Percentiles rank a stretch among this genome's conserved stretches.
phyloP scores from a whole-genome alignment of 2,797 vertebrate species.

The Thaleichthys pacificus region DNA sequence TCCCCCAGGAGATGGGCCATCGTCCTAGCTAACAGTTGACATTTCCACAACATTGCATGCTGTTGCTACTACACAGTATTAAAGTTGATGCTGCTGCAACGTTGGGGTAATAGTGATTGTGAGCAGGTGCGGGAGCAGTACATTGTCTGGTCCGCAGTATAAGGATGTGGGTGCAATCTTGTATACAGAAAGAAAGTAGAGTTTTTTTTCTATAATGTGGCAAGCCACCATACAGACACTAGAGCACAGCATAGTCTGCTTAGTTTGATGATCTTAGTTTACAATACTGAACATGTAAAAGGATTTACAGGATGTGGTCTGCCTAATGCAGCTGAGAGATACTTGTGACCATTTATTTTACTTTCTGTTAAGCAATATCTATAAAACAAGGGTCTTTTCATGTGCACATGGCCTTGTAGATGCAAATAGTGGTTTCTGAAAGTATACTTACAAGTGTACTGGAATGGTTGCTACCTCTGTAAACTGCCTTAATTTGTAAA shows the following conservation, averaged over 20 bases:
- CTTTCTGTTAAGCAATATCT: constrained; percentile 44
- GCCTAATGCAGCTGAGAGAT: constrained; percentile 43
- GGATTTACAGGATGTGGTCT: constrained; percentile 46
- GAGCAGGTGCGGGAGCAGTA: constrained; percentile 28
- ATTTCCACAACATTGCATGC: constrained; percentile 24
- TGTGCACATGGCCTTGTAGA: constrained; percentile 39
- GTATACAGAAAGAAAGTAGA: constrained; percentile 44
- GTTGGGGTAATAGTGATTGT: constrained; percentile 25
- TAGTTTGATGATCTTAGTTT: constrained; percentile 58
- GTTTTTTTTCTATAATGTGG: constrained; percentile 47
- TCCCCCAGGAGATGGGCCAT: constrained; percentile 13
- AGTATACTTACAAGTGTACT: constrained; percentile 59
- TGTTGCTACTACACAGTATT: neutral
- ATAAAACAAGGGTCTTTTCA: constrained; percentile 45
- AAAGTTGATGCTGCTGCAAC: neutral
- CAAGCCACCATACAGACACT: constrained; percentile 61
- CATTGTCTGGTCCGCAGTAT: constrained; percentile 35
- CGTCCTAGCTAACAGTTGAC: constrained; percentile 37
- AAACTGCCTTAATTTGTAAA: constrained; percentile 48
- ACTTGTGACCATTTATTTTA: constrained; percentile 46
- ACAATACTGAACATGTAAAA: constrained; percentile 47
- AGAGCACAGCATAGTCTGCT: constrained; percentile 70
- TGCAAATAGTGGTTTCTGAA: constrained; percentile 43
- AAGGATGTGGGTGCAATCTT: constrained; percentile 65
- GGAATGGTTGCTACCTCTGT: constrained; percentile 41